Base-by-base conservation (phyloP, 2,888 invertebrate species). In the Neoitamus cyanurus region DNA sequence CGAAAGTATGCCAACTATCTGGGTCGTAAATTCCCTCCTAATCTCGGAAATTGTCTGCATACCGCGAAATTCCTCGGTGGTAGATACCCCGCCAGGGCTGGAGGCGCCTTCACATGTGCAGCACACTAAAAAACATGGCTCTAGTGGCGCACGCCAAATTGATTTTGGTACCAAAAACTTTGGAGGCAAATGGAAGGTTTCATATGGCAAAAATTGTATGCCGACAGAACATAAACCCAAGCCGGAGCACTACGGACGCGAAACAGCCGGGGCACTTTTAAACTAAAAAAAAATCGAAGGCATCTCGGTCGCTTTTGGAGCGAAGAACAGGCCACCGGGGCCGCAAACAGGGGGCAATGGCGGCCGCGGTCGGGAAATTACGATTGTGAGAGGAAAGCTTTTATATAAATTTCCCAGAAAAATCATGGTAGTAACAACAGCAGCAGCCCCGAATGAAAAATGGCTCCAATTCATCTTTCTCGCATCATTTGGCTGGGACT, bases 351-450 rank as follows among this genome's bases (percentile, higher is more conserved):
- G 9, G 9, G 7, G 9, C 6, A 34, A 73, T 13, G 28, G 28
- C 2, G 28, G 30, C 78, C 31, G n/a, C 30, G 58, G n/a, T 5
- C 78, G 48, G 15, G 48, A 78, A 58, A 48, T 78, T 58, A 48
- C 58, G 46, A 58, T 48, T 48, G 78, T 20, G 48, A 78, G 30
- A 58, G 75, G 42, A 42, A 78, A 58, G 58, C n/a, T 78, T 48
- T 78, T 78, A 78, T 78, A 78, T 78, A 78, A 78, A 78, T 78
- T 78, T 78, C 70, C 15, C 48, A 31, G 48, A 30, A 46, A 46
- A 78, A 31, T 78, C 78, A 78, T 78, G 48, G 48, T 46, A 78
- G 77, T 77, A 77, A 42, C 77, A 46, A 30, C 31, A 48, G 31
- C 48, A 78, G 78, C 78, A 58, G 78, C n/a, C 46, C 15, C 25